These are phyloP conservation scores for Andrena hattorfiana DNA, from an alignment of 2,888 invertebrate genomes.

Conservation along the genomic window DNA sequence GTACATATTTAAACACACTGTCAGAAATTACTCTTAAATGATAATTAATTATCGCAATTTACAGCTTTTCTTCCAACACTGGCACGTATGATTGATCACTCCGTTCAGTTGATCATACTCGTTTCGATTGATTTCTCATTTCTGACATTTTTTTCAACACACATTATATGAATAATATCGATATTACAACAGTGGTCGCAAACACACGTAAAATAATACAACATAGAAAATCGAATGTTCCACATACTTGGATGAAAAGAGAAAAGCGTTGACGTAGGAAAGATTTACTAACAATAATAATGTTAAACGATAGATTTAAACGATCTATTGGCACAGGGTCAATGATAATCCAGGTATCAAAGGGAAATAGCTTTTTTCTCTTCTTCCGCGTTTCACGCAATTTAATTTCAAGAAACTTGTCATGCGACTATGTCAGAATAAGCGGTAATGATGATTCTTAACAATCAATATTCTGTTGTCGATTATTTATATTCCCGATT, in stretches of 20 bases:
- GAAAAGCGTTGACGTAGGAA: slow-evolving; percentile 36
- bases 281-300: slow-evolving; percentile 39
- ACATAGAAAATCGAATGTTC: slow-evolving; percentile 45
- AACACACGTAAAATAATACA: slow-evolving; percentile 61
- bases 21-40: slow-evolving; percentile 40
- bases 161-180: slow-evolving; percentile 53
- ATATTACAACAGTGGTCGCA: slow-evolving; percentile 77
- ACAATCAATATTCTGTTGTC: slow-evolving; percentile 18
- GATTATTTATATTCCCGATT: slow-evolving; percentile 37
- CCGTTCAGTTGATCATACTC: neutral
- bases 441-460: slow-evolving; percentile 32
- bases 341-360: slow-evolving; percentile 55
- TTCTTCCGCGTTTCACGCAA: slow-evolving; percentile 37
- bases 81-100: slow-evolving; percentile 14
- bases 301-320: slow-evolving; percentile 30
- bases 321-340: slow-evolving; percentile 56
- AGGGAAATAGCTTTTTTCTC: slow-evolving; percentile 53
- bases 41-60: slow-evolving; percentile 41
- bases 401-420: slow-evolving; percentile 19
- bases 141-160: slow-evolving; percentile 14
- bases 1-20: slow-evolving; percentile 50
- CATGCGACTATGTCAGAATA: slow-evolving; percentile 17
- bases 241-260: slow-evolving; percentile 25
- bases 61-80: slow-evolving; percentile 40
- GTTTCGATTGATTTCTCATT: slow-evolving; percentile 21